Conservation (phyloP, 2,113 vertebrate species). For the Ceyx cyanopectus region DNA sequence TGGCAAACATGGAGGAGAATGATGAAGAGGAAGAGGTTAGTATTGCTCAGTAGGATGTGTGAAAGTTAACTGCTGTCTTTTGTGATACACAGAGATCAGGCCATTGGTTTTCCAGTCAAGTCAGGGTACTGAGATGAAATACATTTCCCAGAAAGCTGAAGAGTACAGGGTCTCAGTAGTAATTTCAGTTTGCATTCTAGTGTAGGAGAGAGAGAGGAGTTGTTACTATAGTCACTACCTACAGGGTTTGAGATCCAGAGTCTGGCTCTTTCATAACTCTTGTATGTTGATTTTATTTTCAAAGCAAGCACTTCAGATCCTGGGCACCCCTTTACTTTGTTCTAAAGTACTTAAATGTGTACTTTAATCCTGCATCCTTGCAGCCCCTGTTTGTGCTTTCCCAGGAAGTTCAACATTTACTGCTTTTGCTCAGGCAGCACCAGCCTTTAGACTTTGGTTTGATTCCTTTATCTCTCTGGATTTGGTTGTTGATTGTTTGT, state of each 20-base stretch:
- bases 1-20: slow-evolving; percentile 77
- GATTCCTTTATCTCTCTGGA: not conserved
- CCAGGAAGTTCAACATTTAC: not conserved
- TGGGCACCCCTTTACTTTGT: not conserved
- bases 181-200: not conserved
- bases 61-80: not conserved
- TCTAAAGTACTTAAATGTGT: not conserved
- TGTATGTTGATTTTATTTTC: not conserved
- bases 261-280: not conserved
- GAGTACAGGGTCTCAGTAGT: not conserved
- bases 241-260: not conserved
- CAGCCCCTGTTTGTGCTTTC: not conserved
- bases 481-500: not conserved
- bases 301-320: not conserved
- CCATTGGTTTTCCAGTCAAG: not conserved
- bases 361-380: not conserved
- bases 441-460: not conserved
- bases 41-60: not conserved
- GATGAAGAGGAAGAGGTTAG: slow-evolving; percentile 82
- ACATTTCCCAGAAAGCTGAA: not conserved
- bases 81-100: not conserved
- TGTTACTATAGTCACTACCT: not conserved
- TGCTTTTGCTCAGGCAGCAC: not conserved
- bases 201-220: not conserved
- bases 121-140: not conserved